Conservation (phyloP, 2,113 vertebrate genomes). For the Lophura nycthemera region DNA sequence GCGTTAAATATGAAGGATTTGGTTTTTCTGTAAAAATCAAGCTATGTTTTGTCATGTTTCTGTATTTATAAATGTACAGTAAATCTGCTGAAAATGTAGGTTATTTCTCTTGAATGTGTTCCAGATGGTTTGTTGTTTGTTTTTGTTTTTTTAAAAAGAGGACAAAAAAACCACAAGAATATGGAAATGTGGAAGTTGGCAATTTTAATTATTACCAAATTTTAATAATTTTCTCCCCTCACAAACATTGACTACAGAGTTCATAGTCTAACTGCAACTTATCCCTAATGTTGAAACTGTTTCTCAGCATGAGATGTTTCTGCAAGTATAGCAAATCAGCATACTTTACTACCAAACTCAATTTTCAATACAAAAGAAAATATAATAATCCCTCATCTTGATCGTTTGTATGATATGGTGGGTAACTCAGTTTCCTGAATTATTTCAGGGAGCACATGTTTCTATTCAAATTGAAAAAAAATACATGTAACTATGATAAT, state of each 20-base stretch:
- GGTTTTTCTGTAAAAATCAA: constrained; percentile 54
- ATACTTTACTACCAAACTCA: constrained; percentile 68
- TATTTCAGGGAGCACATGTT: constrained; percentile 69
- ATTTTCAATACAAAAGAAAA: constrained; percentile 33
- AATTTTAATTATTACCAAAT: constrained; percentile 64
- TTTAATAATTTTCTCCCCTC: constrained; percentile 54
- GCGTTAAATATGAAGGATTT: constrained; percentile 57
- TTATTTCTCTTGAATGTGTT: constrained; percentile 67
- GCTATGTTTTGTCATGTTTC: constrained; percentile 53
- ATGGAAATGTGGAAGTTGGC: constrained; percentile 60
- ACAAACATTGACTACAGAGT: constrained; percentile 44
- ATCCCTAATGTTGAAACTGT: constrained; percentile 49
- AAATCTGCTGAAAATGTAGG: constrained; percentile 64
- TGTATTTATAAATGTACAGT: constrained; percentile 70
- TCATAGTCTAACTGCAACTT: constrained; percentile 69
- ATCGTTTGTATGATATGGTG: constrained; percentile 45
- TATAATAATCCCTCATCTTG: constrained; percentile 38
- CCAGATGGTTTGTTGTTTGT: constrained; percentile 52
- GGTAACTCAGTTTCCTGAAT: constrained; percentile 66
- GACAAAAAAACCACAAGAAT: background rate
- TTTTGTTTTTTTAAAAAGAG: background rate
- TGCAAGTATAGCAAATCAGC: constrained; percentile 64
- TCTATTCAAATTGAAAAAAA: constrained; percentile 65
- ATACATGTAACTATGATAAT: constrained; percentile 53
- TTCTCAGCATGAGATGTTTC: constrained; percentile 69